phyloP scores from a whole-genome alignment of 1,140 invertebrate genomes.

The Chionoecetes opilio region DNA sequence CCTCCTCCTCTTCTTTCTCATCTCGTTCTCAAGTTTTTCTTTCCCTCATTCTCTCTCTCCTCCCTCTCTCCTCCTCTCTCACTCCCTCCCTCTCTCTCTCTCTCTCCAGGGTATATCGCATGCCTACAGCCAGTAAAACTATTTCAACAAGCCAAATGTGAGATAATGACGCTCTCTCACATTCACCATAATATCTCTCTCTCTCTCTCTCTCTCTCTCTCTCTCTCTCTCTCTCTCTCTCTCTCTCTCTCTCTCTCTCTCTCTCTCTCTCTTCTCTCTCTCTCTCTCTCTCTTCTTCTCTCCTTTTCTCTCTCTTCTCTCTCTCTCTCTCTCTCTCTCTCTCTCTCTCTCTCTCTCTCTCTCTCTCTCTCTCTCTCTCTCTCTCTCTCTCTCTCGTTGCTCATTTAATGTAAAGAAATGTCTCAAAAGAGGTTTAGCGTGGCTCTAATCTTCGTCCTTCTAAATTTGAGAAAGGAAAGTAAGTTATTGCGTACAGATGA shows the following conservation, averaged over 20 bases:
- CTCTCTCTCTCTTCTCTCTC: constrained; percentile 6
- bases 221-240: constrained; percentile 24
- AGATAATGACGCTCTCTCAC: background rate
- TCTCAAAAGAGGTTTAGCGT: background rate
- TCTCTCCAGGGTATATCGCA: constrained; percentile 16
- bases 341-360: constrained; percentile 18
- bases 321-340: constrained; percentile 24
- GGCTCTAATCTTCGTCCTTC: background rate
- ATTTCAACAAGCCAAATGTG: constrained; percentile 29
- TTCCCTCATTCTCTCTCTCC: background rate
- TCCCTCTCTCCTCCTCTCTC: background rate
- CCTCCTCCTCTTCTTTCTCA: background rate
- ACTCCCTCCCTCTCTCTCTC: background rate
- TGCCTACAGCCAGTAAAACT: background rate
- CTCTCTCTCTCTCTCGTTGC: too few relatives aligned
- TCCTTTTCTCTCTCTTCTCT: background rate
- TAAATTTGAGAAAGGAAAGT: background rate
- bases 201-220: background rate
- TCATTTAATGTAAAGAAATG: constrained; percentile 1
- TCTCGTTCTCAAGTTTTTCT: background rate
- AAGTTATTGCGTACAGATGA: background rate
- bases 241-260: constrained; percentile 18
- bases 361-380: too few relatives aligned
- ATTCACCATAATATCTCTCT: too few relatives aligned
- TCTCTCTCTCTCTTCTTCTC: background rate